Percentiles rank a stretch among this genome's conserved stretches.
Conservation (phyloP, 2,888 invertebrate species). For the Heteromurus nitidus region DNA sequence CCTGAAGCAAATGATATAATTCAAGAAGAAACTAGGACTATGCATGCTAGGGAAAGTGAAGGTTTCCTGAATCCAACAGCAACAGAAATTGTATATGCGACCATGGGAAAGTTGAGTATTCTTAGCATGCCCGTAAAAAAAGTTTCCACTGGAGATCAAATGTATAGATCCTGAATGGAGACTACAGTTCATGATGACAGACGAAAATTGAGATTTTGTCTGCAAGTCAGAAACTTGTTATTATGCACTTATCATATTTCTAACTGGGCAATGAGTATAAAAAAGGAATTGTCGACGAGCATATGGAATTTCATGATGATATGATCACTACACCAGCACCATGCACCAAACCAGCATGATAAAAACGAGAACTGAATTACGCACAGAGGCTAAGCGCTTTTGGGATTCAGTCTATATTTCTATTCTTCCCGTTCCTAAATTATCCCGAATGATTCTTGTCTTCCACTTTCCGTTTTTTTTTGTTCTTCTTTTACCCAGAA, state of each 20-base stretch:
- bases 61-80: too few species aligned
- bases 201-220: background rate
- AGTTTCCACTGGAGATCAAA: background rate
- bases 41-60: background rate
- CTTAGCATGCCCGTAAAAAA: background rate
- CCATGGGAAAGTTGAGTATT: background rate
- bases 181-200: background rate
- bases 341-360: background rate
- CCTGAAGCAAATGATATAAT: background rate
- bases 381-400: background rate
- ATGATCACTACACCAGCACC: background rate
- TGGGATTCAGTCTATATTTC: background rate
- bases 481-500: constrained; percentile 33
- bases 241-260: background rate
- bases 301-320: background rate
- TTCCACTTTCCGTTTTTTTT: constrained; percentile 12
- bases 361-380: constrained; percentile 20
- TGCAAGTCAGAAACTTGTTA: background rate
- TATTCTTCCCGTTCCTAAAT: constrained; percentile 17
- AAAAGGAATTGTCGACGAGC: too few species aligned
- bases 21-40: too few species aligned
- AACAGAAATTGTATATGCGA: background rate
- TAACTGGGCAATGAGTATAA: background rate
- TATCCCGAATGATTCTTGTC: constrained; percentile 31
- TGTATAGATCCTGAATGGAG: background rate